Base-by-base conservation (phyloP, 1,140 invertebrate species). In the Theocolax elegans region DNA sequence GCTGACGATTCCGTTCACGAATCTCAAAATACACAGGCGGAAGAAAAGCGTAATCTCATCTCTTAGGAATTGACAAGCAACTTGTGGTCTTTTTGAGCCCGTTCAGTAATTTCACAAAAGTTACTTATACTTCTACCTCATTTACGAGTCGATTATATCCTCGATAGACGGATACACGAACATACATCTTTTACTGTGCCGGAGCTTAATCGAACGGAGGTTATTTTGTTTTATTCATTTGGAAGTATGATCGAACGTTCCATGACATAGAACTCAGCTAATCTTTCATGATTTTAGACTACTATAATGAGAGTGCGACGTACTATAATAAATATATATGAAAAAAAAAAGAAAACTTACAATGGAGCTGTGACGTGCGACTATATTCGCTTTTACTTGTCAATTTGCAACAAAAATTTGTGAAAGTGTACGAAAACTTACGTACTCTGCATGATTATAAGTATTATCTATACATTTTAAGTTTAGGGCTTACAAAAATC, bases 41-140 rank as follows among this genome's bases (percentile, higher is more conserved):
- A 66, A 15, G 63, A 66, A 17, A 66, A 66, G 21, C 63, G 63
- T 12, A 66, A 66, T 54, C 63, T 66, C 51, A 66, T 66, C 7
- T 54, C 62, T 8, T 60, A 44, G 19, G 2, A 8, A 29, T 6
- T 54, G 4, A 17, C 21, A 4, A 35, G 27, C n/a, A n/a, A n/a
- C n/a, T n/a, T n/a, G n/a, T 29, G 27, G 4, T 29, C 27, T 54
- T 27, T 31, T 4, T 15, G 13, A 7, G 29, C n/a, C n/a, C n/a
- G n/a, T n/a, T n/a, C n/a, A 4, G 27, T 29, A 29, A 29, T 54
- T 29, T 31, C 31, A 4, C 29, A 56, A 46, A 46, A n/a, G 58
- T 27, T 42, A 29, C 58, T 25, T 60, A 19, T 46, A 46, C 21
- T 63, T 48, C 44, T 63, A 63, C 42, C 44, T 63, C 44, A 49